Base-by-base conservation (phyloP, 35 echinoderm and acorn worm species). In the Eucidaris tribuloides region DNA sequence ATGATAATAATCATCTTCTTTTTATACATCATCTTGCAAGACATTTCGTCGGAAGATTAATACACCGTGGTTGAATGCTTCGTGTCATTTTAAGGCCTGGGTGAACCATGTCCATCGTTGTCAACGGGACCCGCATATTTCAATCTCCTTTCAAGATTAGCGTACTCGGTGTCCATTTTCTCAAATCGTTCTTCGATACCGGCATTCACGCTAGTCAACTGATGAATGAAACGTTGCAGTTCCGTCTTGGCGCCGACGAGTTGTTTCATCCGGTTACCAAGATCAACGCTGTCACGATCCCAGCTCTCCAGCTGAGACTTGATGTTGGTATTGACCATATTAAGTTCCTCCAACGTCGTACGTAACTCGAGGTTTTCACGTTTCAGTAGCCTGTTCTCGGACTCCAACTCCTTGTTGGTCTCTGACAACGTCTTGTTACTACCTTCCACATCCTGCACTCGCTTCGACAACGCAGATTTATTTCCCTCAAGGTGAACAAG, bases 161-260 rank as follows among this genome's bases (percentile, higher is more conserved):
- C 82, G 56, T 90, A 94, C 65, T 94, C 92, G 25, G 72, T 85
- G 72, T 94, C 92, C 92, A 94, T 76, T 55, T 78, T 89, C 36
- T 94, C 82, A 41, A 94, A 94, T 20, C 92, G 60, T 52, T 52
- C 37, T 18, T 94, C 92, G 42, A 94, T 94, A 68, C 90, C 81
- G 5, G 65, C 44, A 42, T 94, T 89, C 50, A 94, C 78, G 23
- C 58, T 56, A 44, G 71, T 94, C 19, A 94, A 77, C 56, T 90
- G 82, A 36, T 59, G 66, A 18, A 94, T 77, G 34, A 94, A 81
- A 15, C 78, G 77, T 35, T 94, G 92, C 20, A 94, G 66, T 38
- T 89, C 92, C n/a, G 72, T 56, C 38, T 94, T 94, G 41, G 81
- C 82, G 14, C 42, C 46, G 3, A 94, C 63, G 3, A 94, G 37